Evolutionary conservation across 2,113 vertebrate genomes (phyloP), one percentile per base, ranked within the genome.

Genomic region (Speoplatyrhinus poulsoni): DNA sequence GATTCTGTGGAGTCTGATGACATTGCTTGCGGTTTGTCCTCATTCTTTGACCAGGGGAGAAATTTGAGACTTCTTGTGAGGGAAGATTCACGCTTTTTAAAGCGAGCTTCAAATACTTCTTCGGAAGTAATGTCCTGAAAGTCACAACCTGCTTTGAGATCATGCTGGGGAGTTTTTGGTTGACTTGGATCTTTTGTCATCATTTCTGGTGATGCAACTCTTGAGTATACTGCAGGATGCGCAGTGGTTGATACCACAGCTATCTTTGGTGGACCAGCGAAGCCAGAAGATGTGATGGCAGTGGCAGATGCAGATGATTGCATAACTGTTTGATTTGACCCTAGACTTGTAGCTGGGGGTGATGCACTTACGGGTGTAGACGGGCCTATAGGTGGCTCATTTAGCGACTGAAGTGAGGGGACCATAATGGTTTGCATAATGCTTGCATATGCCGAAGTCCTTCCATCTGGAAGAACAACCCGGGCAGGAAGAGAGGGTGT

Each of bases 21-120:
- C 11, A 7, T 69, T 26, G 67, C 49, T 59, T 73, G 85, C 6
- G 91, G 72, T 74, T 94, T 95, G 58, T 97, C 96, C 67, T 96
- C 97, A 0, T 94, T 95, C 67, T 94, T 95, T 36, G 96, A 93
- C 65, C 95, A 90, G 15, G 95, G 94, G 50, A 99, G 91, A 16
- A 95, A 93, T 73, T 95, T 95, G 10, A 98, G 86, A 8, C 96
- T 94, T 46, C 95, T 93, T 3, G 93, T 91, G 41, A 99, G 91
- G 0, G 96, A 96, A 0, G 95, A 97, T 72, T 97, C 94, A 0
- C 95, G 93, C 67, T 95, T 94, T 81, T 98, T 99, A 83, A 98
- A 99, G 69, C 96, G 95, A 8, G 97, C 93, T 74, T 99, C 95
- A 8, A 99, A 99, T 49, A 99, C 90, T n/a, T 98, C 96, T 82